phyloP scores from a whole-genome alignment of 2,888 invertebrate genomes.

The Drosophila pseudotakahashii region DNA sequence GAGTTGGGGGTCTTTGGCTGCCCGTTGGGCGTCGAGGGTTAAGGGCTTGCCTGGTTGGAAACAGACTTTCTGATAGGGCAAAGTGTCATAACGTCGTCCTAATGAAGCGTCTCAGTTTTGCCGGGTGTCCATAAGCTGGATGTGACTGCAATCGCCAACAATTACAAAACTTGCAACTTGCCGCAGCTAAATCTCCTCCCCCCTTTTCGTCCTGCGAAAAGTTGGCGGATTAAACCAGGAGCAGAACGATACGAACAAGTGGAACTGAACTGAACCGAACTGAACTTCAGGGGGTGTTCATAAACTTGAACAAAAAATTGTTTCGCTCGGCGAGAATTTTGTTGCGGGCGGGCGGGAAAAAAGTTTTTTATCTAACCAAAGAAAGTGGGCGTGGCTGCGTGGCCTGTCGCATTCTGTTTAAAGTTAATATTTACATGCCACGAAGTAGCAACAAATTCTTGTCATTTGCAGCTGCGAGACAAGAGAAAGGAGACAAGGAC shows the following conservation, averaged over 20 bases:
- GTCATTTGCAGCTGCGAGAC: conserved; percentile 72
- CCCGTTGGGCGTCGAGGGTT: not conserved
- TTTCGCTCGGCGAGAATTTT: conserved; percentile 32
- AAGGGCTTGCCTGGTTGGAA: conserved; percentile 1
- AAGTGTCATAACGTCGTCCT: conserved; percentile 69
- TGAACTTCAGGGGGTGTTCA: conserved; percentile 25
- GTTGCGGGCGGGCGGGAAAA: conserved; percentile 25
- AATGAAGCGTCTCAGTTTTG: conserved; percentile 52
- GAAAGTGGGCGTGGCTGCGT: conserved; percentile 48
- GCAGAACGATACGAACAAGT: conserved; percentile 5
- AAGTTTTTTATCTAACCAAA: conserved; percentile 68
- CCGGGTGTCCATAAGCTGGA: conserved; percentile 34
- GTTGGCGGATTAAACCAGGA: conserved; percentile 25
- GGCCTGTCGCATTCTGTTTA: conserved; percentile 72
- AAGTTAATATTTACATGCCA: conserved; percentile 79
- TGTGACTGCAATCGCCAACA: conserved; percentile 68
- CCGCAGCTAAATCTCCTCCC: conserved; percentile 16
- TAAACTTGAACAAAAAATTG: conserved; percentile 70
- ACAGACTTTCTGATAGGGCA: conserved; percentile 16
- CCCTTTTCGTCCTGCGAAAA: not conserved
- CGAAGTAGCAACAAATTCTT: conserved; percentile 73
- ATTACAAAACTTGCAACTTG: conserved; percentile 74
- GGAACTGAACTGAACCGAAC: conserved; percentile 1
- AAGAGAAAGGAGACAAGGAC: conserved; percentile 42
- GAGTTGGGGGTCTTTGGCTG: not conserved